Base-by-base conservation (phyloP, 1,140 invertebrate genomes). In the Euborellia annulipes region DNA sequence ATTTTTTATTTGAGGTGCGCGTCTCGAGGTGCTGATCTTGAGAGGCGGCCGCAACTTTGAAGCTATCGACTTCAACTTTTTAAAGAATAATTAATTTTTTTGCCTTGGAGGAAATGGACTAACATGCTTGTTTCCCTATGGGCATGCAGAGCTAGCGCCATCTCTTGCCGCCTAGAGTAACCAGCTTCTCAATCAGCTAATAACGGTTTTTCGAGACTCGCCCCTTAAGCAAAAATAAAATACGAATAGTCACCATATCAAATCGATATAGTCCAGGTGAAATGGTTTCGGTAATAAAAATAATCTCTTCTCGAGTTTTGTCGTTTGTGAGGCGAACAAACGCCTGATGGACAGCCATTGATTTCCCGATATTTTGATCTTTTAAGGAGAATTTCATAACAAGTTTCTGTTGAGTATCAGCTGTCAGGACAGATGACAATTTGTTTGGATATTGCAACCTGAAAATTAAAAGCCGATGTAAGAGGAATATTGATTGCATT, bases 281-380 rank as follows among this genome's bases (percentile, higher is more conserved):
- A 58, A 94, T 91, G n/a, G 79, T 74, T 61, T 96, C 91, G 13
- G 90, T 86, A 20, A 96, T 81, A 61, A 92, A 96, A 53, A 94
- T 80, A 22, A 93, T 84, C 68, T 97, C 92, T 50, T 80, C 74
- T 16, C 77, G 70, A 0, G 69, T 72, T 40, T 75, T 68, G 14
- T 66, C 59, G 55, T 82, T 66, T 2, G 64, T 67, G 17, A 98
- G 70, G 17, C 84, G 74, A 3, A 97, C 76, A 66, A 97, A 97
- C 0, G 88, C 83, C 68, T 97, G 92, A 63, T 97, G 93, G 22
- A 90, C 83, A 30, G 72, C 64, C 49, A 91, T 74, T 1, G 77
- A 50, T 56, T 79, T 76, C 38, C 69, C 72, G 43, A 57, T 73
- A n/a, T 65, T 62, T 52, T 78, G 75, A 61, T 93, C 86, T 45